A percentile compares a stretch with the other conserved stretches of the same genome.
These are phyloP conservation scores for Dermatemys mawii DNA, from an alignment of 2,113 vertebrate species.

Conservation along the genomic window DNA sequence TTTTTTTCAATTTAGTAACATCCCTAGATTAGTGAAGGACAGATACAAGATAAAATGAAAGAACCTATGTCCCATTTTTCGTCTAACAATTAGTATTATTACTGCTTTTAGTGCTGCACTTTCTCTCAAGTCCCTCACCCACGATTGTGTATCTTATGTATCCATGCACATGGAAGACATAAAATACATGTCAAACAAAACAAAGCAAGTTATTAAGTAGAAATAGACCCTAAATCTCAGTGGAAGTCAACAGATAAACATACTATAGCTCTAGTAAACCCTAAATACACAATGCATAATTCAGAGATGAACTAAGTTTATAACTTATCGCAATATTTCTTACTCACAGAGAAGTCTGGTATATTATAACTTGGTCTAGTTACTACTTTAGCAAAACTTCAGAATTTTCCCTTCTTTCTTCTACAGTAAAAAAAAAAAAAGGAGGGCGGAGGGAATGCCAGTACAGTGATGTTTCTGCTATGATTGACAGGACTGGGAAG, in stretches of 20 bases:
- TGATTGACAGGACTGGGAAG: neutral
- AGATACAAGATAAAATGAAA: slow-evolving; percentile 42
- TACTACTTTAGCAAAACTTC: slow-evolving; percentile 70
- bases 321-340: slow-evolving; percentile 76
- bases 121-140: slow-evolving; percentile 82
- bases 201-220: slow-evolving; percentile 83
- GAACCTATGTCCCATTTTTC: neutral
- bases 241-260: slow-evolving; percentile 88
- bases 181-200: slow-evolving; percentile 87
- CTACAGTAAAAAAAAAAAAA: neutral
- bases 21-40: neutral
- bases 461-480: neutral
- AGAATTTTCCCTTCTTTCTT: slow-evolving; percentile 43
- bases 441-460: neutral
- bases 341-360: slow-evolving; percentile 63
- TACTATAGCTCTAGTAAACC: slow-evolving; percentile 76
- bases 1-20: slow-evolving; percentile 30
- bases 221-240: slow-evolving; percentile 83
- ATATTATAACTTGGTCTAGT: slow-evolving; percentile 70
- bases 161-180: slow-evolving; percentile 80
- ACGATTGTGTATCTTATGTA: slow-evolving; percentile 83
- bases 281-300: slow-evolving; percentile 84
- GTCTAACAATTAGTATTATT: slow-evolving; percentile 46
- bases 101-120: slow-evolving; percentile 70
- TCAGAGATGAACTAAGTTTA: slow-evolving; percentile 79